phyloP scores from a whole-genome alignment of 2,113 vertebrate genomes.

The Lipotes vexillifer region DNA sequence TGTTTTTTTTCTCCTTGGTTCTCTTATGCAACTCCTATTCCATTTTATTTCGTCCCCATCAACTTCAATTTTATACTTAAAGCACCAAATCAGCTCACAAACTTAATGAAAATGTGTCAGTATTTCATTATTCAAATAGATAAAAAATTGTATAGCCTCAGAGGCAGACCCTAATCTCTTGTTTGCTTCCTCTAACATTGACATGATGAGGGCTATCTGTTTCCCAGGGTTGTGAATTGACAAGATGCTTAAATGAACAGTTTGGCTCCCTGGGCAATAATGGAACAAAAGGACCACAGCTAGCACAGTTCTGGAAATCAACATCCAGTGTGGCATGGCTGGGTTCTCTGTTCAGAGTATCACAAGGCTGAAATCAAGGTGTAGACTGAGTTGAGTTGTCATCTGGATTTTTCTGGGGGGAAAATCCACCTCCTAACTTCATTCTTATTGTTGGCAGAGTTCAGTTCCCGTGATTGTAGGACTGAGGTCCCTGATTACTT shows the following conservation, averaged over 20 bases:
- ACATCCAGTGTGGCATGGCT: not conserved
- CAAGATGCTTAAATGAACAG: not conserved
- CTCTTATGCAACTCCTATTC: not conserved
- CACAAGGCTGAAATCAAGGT: not conserved
- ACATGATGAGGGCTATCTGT: not conserved
- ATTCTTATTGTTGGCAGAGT: not conserved
- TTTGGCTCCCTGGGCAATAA: not conserved
- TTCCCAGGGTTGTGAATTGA: not conserved
- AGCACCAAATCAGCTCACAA: not conserved
- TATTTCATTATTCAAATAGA: not conserved
- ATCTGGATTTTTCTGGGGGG: not conserved
- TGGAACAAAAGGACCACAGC: not conserved
- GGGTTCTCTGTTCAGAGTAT: not conserved
- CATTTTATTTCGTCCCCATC: not conserved
- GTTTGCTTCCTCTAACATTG: not conserved
- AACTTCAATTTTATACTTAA: not conserved
- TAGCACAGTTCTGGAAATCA: not conserved
- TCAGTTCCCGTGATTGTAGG: not conserved
- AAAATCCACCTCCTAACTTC: not conserved
- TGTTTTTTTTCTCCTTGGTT: not conserved
- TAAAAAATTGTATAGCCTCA: not conserved
- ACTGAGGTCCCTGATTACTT: not conserved
- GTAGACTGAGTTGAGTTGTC: not conserved
- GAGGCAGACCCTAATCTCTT: not conserved
- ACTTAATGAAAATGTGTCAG: not conserved